Evolutionary conservation across 30 jellyfish, hydroid and myxozoan genomes (phyloP).

Genomic region (Aurelia sp.): DNA sequence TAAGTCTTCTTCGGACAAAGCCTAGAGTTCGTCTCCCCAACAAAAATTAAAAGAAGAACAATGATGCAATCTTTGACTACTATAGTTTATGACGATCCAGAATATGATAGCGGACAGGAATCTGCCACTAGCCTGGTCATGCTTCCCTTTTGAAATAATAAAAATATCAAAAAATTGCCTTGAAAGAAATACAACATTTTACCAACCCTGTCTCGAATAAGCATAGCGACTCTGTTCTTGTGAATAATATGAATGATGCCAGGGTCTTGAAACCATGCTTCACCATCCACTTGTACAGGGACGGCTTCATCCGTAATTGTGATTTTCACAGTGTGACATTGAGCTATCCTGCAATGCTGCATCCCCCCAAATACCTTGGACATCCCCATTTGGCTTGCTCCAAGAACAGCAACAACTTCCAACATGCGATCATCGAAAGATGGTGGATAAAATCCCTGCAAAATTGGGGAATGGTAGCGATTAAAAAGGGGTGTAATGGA

Average conservation of each 20-base stretch:
- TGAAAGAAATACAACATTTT: background rate
- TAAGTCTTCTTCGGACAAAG: too few species aligned
- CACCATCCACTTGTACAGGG: constrained; percentile 99
- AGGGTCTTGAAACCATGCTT: constrained; percentile 98
- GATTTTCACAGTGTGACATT: constrained; percentile 97
- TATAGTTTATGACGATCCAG: too few species aligned
- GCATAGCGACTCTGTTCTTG: constrained; percentile 97
- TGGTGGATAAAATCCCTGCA: constrained; percentile 92
- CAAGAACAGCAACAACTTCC: constrained; percentile 98
- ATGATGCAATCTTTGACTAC: too few species aligned
- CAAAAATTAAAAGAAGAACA: too few species aligned
- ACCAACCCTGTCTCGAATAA: constrained; percentile 93
- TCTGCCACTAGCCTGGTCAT: too few species aligned
- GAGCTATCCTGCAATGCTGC: constrained; percentile 99
- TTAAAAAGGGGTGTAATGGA: too few species aligned
- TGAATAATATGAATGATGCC: constrained; percentile 95
- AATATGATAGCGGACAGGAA: too few species aligned
- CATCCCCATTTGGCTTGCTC: constrained; percentile 99
- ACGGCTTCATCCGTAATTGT: constrained; percentile 97
- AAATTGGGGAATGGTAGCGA: background rate
- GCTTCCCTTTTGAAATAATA: too few species aligned
- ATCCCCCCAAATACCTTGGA: constrained; percentile 99
- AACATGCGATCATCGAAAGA: constrained; percentile 97
- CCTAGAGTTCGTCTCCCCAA: too few species aligned
- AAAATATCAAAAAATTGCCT: too few species aligned